Evolutionary conservation across 2,888 invertebrate genomes (phyloP), one percentile per base, ranked within the genome.

Genomic region (Orthosia incerta): DNA sequence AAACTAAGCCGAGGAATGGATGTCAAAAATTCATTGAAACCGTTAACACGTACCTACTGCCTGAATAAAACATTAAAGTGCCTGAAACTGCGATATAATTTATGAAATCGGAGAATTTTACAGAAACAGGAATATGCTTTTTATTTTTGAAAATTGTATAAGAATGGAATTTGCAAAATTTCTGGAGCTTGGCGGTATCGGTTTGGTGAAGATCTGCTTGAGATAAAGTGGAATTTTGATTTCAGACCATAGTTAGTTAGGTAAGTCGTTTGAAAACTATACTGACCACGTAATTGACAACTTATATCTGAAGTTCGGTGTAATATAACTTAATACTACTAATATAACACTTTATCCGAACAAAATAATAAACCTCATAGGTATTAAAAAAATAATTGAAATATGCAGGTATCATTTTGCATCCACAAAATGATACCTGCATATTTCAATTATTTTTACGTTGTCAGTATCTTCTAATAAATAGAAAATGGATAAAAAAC

Each of bases 41-140:
- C 87, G 90, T 90, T 91, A 90, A 87, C 90, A 90, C 88, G 89
- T 87, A 85, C 78, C 79, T 61, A 80, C 79, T 64, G 76, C 77
- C 82, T 91, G 91, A 91, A 91, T 92, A 89, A 91, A 89, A 90
- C 85, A 91, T 91, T 86, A 88, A 87, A 87, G 80, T 85, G 85
- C 84, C 86, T 86, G 88, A 91, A 89, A 90, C 90, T 86, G 85
- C 81, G 85, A 79, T 86, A 85, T 86, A 90, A 89, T 90, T 91
- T 90, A 90, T 89, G 70, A 71, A 86, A 88, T 86, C 82, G 86
- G 87, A 82, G 82, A 88, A 86, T 89, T 89, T 89, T 89, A 89
- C 85, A 78, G 86, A 86, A 86, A 66, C 59, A 60, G 59, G 48
- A 72, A 72, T 76, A 68, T 82, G 70, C 71, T 83, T 76, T 76